phyloP scores from a whole-genome alignment of 2,888 invertebrate genomes.

The Cephus pygmeus region DNA sequence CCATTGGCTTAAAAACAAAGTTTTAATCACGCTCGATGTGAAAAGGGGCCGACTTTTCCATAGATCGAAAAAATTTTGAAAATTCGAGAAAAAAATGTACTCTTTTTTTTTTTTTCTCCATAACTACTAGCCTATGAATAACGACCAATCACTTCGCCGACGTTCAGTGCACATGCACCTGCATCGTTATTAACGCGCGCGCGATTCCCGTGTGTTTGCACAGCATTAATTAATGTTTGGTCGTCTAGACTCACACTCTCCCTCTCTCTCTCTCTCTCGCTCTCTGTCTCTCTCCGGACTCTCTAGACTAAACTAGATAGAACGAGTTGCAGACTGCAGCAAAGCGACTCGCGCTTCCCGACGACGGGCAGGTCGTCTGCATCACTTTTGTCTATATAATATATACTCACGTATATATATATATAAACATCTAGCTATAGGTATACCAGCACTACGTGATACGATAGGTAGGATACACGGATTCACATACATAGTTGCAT shows the following conservation, averaged over 20 bases:
- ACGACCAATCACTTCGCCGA: background rate
- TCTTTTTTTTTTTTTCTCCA: no score
- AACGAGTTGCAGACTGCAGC: constrained; percentile 17
- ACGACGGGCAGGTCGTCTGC: background rate
- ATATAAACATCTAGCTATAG: background rate
- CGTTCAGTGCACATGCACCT: background rate
- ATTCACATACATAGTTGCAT: constrained; percentile 23
- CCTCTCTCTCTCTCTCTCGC: no score
- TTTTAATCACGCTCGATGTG: background rate
- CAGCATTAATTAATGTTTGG: constrained; percentile 60
- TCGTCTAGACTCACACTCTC: constrained; percentile 41
- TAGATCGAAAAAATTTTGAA: background rate
- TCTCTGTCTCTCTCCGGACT: constrained; percentile 23
- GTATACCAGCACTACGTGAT: background rate
- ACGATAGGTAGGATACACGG: background rate
- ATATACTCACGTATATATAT: background rate
- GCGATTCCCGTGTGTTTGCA: constrained; percentile 46
- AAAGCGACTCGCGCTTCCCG: background rate
- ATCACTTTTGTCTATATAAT: background rate
- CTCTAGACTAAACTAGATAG: constrained; percentile 50
- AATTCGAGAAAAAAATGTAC: no score
- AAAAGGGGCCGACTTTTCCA: background rate
- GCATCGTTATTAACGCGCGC: background rate
- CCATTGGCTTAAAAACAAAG: constrained; percentile 48
- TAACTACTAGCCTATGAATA: background rate